Evolutionary conservation across 2,113 vertebrate genomes (phyloP), one percentile per base, ranked within the genome.

Genomic region (Uropsilus gracilis): DNA sequence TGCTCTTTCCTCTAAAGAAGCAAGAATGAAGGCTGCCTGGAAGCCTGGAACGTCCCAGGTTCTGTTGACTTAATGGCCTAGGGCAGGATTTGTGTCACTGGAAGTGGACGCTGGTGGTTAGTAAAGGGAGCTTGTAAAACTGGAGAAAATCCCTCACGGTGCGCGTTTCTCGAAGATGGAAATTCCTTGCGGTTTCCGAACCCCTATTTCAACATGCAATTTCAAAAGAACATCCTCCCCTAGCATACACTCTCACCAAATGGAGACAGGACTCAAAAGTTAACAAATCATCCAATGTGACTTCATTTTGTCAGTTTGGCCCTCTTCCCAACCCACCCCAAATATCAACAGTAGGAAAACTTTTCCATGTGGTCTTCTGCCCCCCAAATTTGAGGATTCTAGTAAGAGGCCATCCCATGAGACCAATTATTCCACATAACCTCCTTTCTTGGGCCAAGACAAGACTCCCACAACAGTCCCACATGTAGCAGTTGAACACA

Each of bases 401-500:
- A 37, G 28, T 94, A 84, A 92, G 82, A 91, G 91, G 90, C 92
- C 77, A 89, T 77, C 94, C 94, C 82, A 95, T 68, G 82, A 92
- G 44, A 39, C 46, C 76, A 73, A 28, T 57, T 68, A 73, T 64
- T 96, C 95, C 89, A 93, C 73, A 26, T 73, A 84, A 94, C 95
- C 14, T 87, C 73, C 66, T 81, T 64, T 88, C 84, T 86, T 91
- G 10, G 94, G 34, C 96, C 95, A 90, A 95, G 89, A 61, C 73
- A 46, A 77, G 71, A 82, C 71, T 83, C 72, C 85, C 61, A 55
- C 64, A 76, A 93, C 55, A n/a, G 86, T 53, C 3, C 34, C 92
- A 92, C 97, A 96, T 97, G 91, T 85, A 90, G 94, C 90, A 96
- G 87, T n/a, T 92, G 50, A 71, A 20, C 6, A 48, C 42, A 42